These are phyloP conservation scores for Hemiscyllium ocellatum DNA, from an alignment of 2,113 vertebrate species.

Conservation along the genomic window DNA sequence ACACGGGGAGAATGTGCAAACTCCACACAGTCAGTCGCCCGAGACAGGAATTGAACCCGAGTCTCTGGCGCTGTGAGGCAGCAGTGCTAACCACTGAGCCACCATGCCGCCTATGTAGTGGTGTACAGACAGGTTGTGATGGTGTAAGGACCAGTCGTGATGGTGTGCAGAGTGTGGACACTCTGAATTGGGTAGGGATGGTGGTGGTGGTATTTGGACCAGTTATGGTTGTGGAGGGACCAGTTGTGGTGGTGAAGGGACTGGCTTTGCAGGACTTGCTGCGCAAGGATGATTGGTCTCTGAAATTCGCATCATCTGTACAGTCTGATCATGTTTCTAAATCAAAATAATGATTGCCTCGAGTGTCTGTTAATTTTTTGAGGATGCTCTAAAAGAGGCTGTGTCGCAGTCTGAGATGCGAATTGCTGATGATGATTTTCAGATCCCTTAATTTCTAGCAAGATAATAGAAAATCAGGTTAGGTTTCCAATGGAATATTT, in stretches of 20 bases:
- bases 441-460: slow-evolving; percentile 30
- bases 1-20: too few species aligned
- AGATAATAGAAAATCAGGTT: slow-evolving; percentile 37
- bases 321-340: slow-evolving; percentile 30
- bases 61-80: background rate
- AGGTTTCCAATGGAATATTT: slow-evolving; percentile 31
- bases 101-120: too few species aligned
- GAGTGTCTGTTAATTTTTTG: slow-evolving; percentile 32
- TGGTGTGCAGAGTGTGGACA: background rate
- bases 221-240: too few species aligned
- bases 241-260: background rate
- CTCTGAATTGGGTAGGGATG: too few species aligned
- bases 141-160: background rate
- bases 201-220: background rate
- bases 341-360: slow-evolving; percentile 34
- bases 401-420: slow-evolving; percentile 9
- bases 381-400: background rate
- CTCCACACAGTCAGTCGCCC: too few species aligned
- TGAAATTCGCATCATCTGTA: background rate
- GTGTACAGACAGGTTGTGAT: background rate
- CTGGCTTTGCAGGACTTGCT: background rate
- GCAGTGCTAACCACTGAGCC: background rate
- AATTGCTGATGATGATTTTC: slow-evolving; percentile 31
- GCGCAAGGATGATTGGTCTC: background rate
- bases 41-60: too few species aligned